A percentile compares a stretch with the other conserved stretches of the same genome.
These are phyloP conservation scores for Drosophila orosa DNA, from an alignment of 1,140 invertebrate genomes.

Conservation along the genomic window DNA sequence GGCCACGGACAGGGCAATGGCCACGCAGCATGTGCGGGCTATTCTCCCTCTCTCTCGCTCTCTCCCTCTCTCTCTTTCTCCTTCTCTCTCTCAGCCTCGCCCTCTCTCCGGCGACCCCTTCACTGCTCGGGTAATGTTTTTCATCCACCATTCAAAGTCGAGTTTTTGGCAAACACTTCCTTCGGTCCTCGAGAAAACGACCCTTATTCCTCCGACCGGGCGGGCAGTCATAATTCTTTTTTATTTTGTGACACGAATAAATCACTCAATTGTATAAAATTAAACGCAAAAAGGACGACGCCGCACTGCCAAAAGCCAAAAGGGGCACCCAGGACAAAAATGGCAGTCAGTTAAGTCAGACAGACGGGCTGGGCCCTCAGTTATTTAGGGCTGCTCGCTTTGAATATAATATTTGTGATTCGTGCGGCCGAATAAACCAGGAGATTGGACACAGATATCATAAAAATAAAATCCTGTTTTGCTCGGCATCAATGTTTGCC, in stretches of 20 bases:
- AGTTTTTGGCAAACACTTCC: conserved; percentile 67
- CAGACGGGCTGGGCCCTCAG: conserved; percentile 19
- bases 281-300: conserved; percentile 75
- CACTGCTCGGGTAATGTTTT: conserved; percentile 31
- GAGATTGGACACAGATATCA: conserved; percentile 84
- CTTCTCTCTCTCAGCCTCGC: background rate
- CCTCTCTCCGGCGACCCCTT: conserved; percentile 1
- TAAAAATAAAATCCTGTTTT: conserved; percentile 82
- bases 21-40: conserved; percentile 62
- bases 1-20: conserved; percentile 59
- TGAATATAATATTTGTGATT: conserved; percentile 83
- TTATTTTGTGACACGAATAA: conserved; percentile 84
- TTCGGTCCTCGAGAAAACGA: conserved; percentile 60
- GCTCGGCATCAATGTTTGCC: conserved; percentile 20
- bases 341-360: conserved; percentile 63
- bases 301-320: conserved; percentile 39
- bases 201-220: conserved; percentile 69
- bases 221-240: conserved; percentile 82
- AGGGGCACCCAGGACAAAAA: conserved; percentile 68
- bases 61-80: too few relatives aligned
- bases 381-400: conserved; percentile 50
- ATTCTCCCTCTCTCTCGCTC: conserved; percentile 26
- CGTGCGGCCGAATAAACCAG: conserved; percentile 83
- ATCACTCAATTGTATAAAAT: conserved; percentile 84
- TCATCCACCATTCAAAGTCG: conserved; percentile 66